These are phyloP conservation scores for Australoheros facetus DNA, from an alignment of 2,797 vertebrate genomes.

Conservation along the genomic window DNA sequence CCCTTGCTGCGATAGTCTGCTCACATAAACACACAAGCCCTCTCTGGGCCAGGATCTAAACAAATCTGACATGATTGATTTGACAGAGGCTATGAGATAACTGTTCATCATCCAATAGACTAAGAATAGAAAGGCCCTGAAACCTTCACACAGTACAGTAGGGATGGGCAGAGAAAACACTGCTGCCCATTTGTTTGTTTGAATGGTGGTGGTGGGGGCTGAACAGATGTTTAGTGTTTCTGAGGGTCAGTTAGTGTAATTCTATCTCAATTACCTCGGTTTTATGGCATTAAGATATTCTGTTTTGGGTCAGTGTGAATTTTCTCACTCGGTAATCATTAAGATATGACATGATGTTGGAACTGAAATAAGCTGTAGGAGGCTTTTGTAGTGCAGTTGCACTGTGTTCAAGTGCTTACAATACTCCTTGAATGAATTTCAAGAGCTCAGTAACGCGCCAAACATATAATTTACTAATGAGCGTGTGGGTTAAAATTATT, in stretches of 20 bases:
- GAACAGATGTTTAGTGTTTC: constrained; percentile 68
- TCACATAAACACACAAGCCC: constrained; percentile 74
- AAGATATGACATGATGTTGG: constrained; percentile 25
- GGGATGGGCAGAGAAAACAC: constrained; percentile 57
- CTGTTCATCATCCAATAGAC: constrained; percentile 73
- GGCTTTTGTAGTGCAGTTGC: not conserved
- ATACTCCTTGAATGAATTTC: not conserved
- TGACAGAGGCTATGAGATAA: constrained; percentile 78
- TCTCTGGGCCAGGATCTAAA: constrained; percentile 76
- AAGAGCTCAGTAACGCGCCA: not conserved
- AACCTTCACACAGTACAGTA: constrained; percentile 50
- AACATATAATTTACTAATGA: constrained; percentile 33
- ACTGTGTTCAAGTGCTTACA: not conserved
- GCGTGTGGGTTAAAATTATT: constrained; percentile 19
- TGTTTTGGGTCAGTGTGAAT: constrained; percentile 72
- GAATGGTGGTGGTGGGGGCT: constrained; percentile 18
- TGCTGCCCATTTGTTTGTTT: constrained; percentile 63
- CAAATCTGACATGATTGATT: constrained; percentile 82
- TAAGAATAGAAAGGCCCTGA: constrained; percentile 72
- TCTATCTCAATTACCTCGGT: constrained; percentile 61
- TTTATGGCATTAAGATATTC: constrained; percentile 58
- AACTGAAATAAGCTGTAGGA: constrained; percentile 2
- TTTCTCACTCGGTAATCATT: constrained; percentile 50
- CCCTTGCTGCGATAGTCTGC: constrained; percentile 66
- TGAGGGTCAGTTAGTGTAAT: constrained; percentile 58